A percentile compares a stretch with the other conserved stretches of the same genome.
Evolutionary conservation across 1,140 invertebrate genomes (phyloP).

Genomic region (Radopholus similis): DNA sequence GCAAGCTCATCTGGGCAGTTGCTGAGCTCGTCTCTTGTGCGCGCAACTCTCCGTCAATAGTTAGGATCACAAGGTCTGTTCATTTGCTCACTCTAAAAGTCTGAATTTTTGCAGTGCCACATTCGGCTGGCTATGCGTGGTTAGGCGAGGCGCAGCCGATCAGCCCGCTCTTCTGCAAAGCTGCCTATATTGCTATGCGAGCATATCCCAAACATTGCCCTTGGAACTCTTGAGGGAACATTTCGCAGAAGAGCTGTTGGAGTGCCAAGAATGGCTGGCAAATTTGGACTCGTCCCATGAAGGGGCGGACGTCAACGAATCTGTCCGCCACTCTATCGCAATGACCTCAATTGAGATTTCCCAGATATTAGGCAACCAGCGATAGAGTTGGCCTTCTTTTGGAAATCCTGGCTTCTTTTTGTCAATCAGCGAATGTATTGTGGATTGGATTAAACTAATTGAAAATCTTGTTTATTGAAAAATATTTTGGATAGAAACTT

Average conservation of each 20-base stretch:
- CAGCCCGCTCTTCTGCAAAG: not conserved
- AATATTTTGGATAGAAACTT: too few species aligned
- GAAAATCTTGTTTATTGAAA: too few species aligned
- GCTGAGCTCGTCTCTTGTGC: not conserved
- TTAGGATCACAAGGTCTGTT: not conserved
- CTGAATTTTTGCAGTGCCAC: not conserved
- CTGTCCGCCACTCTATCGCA: not conserved
- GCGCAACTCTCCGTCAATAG: slow-evolving; percentile 2
- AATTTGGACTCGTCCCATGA: not conserved
- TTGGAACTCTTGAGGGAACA: not conserved
- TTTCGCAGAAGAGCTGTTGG: not conserved
- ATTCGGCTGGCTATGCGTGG: not conserved
- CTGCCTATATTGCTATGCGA: slow-evolving; percentile 6
- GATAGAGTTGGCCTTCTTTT: too few species aligned
- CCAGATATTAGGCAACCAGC: too few species aligned
- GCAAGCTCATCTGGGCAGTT: not conserved
- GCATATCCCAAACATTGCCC: not conserved
- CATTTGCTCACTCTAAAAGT: not conserved
- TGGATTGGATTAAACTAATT: too few species aligned
- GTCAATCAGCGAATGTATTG: too few species aligned
- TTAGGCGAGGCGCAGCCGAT: not conserved
- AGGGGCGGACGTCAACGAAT: not conserved
- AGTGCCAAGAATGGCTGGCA: not conserved
- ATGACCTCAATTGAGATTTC: not conserved
- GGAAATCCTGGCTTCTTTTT: too few species aligned